Conservation (phyloP, 2,888 invertebrate genomes). For the Schizotus pectinicornis region DNA sequence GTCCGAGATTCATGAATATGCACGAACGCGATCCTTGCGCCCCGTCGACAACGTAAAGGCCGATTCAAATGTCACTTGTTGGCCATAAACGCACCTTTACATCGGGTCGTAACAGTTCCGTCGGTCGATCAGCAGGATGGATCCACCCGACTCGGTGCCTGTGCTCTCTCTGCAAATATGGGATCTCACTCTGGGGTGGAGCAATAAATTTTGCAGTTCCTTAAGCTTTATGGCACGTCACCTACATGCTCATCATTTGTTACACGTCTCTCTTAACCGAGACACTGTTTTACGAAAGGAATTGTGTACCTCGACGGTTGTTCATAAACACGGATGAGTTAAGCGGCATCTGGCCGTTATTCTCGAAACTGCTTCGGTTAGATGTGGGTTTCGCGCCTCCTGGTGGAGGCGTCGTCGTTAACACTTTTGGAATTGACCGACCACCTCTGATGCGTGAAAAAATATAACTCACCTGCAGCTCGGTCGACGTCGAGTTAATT, state of each 20-base stretch:
- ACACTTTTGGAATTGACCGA: neutral
- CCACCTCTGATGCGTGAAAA: neutral
- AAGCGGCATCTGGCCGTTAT: no score
- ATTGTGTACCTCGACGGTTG: no score
- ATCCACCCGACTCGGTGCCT: neutral
- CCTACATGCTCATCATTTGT: constrained; percentile 25
- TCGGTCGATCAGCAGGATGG: neutral
- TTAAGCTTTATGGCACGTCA: constrained; percentile 36
- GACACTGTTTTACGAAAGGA: no score
- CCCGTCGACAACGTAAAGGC: neutral
- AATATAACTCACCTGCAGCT: neutral
- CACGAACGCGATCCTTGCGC: neutral
- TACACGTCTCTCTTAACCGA: neutral
- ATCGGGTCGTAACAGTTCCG: neutral
- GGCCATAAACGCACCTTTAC: neutral
- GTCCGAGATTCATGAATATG: constrained; percentile 2
- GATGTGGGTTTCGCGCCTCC: no score
- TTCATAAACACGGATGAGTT: no score
- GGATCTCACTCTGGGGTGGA: neutral
- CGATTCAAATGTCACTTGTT: neutral
- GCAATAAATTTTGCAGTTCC: constrained; percentile 23
- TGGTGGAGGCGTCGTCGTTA: neutral
- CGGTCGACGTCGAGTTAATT: no score
- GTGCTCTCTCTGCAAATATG: neutral
- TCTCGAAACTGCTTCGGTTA: no score